Evolutionary conservation across 2,888 invertebrate species (phyloP), one percentile per base, ranked within the genome.

Genomic region (Acanthosoma haemorrhoidale): DNA sequence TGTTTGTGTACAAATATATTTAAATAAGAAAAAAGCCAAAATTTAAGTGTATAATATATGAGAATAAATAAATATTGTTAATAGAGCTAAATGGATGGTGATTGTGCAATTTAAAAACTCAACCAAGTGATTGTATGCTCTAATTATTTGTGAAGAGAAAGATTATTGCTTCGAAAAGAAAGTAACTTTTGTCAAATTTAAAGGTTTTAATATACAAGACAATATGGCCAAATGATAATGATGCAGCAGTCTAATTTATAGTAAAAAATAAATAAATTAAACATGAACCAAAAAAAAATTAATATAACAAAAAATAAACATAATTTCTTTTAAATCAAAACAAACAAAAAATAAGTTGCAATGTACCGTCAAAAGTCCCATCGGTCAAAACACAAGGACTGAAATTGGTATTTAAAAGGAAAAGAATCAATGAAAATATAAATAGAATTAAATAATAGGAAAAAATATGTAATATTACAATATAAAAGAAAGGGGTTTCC

Each of bases 391-490:
- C 57, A 67, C 61, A 70, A 72, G 72, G 72, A 68, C 70, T 72
- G 58, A 68, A 67, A 67, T 60, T 51, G 43, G 61, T 69, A 69
- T 63, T 43, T 63, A 43, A 70, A 64, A 64, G 70, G 38, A 60
- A 71, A 43, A 71, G 71, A 71, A 64, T 67, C 57, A 57, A 67
- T 67, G 59, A 68, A 68, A 59, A 68, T 68, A 68, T 68, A 59
- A 25, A 58, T 57, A 70, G 51, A 68, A 61, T 67, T 41, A 68
- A 70, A 72, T 68, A 63, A 51, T 57, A 70, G 61, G 69, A 80
- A 80, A n/a, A 77, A 74, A 80, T 80, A 77, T 80, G 81, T 86
- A 57, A 60, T 60, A 66, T 60, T 58, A 73, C 60, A 73, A 68
- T 68, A 71, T 69, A 75, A 74, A 73, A 74, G 70, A 75, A 73